These are phyloP conservation scores for Amblyornis subalaris DNA, from an alignment of 2,113 vertebrate species.

Conservation along the genomic window DNA sequence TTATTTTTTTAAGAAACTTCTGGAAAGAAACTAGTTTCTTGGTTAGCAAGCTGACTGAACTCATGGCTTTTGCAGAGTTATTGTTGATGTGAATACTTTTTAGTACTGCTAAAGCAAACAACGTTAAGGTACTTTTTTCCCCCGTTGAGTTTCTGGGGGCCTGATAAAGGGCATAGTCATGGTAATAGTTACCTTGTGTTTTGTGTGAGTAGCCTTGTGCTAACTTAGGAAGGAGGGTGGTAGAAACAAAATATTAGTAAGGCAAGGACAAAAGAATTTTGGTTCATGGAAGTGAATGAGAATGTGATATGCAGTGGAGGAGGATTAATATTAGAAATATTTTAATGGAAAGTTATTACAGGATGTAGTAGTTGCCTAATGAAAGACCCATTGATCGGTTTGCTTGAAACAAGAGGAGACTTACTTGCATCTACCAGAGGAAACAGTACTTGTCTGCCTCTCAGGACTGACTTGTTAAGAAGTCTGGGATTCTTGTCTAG, in stretches of 20 bases:
- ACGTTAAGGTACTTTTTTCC: fast-evolving
- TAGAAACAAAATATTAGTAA: not conserved
- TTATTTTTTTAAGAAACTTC: not conserved
- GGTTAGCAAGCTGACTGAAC: not conserved
- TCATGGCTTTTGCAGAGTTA: not conserved
- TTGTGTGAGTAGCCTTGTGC: not conserved
- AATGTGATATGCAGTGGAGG: not conserved
- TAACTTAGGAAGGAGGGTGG: not conserved
- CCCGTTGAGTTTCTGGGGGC: not conserved
- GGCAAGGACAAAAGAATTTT: not conserved
- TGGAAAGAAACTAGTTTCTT: not conserved
- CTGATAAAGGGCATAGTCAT: not conserved
- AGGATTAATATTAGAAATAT: not conserved
- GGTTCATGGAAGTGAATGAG: not conserved
- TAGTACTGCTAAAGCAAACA: not conserved
- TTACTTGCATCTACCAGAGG: not conserved
- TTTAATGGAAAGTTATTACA: not conserved
- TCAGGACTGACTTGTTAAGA: not conserved
- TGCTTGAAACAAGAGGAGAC: not conserved
- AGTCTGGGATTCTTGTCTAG: not conserved
- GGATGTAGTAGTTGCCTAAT: not conserved
- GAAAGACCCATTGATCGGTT: not conserved
- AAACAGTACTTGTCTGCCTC: not conserved
- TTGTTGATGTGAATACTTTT: not conserved
- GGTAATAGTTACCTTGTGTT: not conserved